Evolutionary conservation across 2,113 vertebrate species (phyloP).

Genomic region (Paratilapia polleni): DNA sequence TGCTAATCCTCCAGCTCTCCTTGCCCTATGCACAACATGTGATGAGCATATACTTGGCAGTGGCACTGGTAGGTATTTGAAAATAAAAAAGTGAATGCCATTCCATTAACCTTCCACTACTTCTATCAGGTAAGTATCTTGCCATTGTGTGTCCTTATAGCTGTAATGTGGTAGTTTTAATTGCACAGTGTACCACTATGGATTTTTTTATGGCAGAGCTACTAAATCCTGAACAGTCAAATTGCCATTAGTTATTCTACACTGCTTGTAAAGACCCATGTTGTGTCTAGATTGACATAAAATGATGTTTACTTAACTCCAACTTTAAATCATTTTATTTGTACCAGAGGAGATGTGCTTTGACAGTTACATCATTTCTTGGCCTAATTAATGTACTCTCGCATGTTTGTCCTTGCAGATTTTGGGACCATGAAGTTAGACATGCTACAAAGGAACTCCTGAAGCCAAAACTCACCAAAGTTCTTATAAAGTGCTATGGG

Average conservation of each 20-base stretch:
- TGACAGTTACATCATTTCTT: neutral
- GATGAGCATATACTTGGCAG: neutral
- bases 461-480: conserved; percentile 85
- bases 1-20: neutral
- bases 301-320: neutral
- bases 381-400: neutral
- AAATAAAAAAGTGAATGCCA: neutral
- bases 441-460: conserved; percentile 82
- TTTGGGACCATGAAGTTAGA: conserved; percentile 88
- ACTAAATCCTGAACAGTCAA: neutral
- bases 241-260: neutral
- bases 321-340: neutral
- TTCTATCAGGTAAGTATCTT: neutral
- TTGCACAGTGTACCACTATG: too few species aligned
- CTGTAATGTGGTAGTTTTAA: too few species aligned
- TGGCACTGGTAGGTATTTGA: neutral
- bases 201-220: neutral
- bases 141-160: neutral
- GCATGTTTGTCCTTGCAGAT: conserved; percentile 28
- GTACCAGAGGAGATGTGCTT: neutral
- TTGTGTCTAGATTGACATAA: neutral
- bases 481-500: conserved; percentile 89
- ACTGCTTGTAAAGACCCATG: neutral
- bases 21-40: neutral
- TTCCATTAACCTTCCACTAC: neutral